Evolutionary conservation across 2,113 vertebrate species (phyloP), one percentile per base, ranked within the genome.

Genomic region (Gila orcuttii): DNA sequence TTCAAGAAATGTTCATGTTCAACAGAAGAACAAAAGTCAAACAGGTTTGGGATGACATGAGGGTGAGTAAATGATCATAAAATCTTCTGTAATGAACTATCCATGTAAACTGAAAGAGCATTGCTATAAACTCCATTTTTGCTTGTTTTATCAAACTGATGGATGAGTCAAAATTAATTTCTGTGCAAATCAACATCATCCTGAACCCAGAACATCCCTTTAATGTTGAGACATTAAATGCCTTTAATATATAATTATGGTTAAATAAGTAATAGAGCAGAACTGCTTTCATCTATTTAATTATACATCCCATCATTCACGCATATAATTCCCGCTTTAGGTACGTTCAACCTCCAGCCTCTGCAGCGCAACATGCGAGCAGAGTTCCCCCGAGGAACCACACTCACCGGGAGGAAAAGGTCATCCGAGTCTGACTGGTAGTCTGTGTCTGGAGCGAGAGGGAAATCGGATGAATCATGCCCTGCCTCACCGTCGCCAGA

Each of bases 381-480:
- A 62, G 60, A 42, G 59, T 25, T 31, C 6, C 11, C 50, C 47
- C 6, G 31, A 74, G 68, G 66, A 73, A 39, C 52, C 77, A 76
- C 84, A 94, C 95, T 96, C 93, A 98, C 97, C 96, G 91, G 92
- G 71, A 95, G 91, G 89, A 95, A 93, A 90, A 95, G 94, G 59
- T 94, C 95, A 82, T 93, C 93, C 62, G 93, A 94, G 90, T 98
- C 96, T 57, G 96, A 96, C 86, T 97, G 97, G 91, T 95, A 96
- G 91, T 96, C 94, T 17, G 52, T n/a, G 68, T 90, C 81, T 60
- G 94, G 90, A 83, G 94, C 92, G 83, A 93, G 93, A 66, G 94
- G 93, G 78, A 94, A 95, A 52, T 93, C 92, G 55, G 95, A 92
- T 50, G 94, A 90, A 88, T 94, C 93, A 45, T 90, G 95, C 86